Percentiles rank a stretch among this genome's conserved stretches.
Conservation (phyloP, 2,797 vertebrate genomes). For the Halcyon smyrnensis region DNA sequence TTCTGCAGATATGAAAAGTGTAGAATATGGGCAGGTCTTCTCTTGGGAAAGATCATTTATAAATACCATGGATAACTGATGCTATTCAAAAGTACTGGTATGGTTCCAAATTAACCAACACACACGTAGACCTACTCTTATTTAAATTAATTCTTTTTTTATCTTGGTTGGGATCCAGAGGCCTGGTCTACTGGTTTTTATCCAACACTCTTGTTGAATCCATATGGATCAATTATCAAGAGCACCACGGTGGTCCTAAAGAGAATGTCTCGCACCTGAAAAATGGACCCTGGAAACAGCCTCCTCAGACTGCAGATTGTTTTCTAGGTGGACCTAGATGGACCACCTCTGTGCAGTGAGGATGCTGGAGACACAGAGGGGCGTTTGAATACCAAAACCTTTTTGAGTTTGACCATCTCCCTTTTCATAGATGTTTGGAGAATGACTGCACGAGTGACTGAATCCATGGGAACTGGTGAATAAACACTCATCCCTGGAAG, state of each 20-base stretch:
- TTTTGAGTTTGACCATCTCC: background rate
- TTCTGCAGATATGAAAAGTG: background rate
- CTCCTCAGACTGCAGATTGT: background rate
- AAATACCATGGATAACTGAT: background rate
- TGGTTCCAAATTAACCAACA: constrained; percentile 41
- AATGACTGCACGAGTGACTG: background rate
- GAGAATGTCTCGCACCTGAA: background rate
- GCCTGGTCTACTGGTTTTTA: background rate
- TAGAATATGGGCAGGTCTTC: background rate
- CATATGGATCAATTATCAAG: constrained; percentile 20
- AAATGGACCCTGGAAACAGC: background rate
- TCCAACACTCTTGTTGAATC: background rate
- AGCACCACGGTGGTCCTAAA: background rate
- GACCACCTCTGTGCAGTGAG: background rate
- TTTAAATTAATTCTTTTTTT: constrained; percentile 23
- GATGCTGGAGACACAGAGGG: background rate
- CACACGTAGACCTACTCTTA: background rate
- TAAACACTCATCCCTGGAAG: no score
- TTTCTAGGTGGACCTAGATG: background rate
- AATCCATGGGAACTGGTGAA: background rate
- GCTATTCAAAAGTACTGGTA: background rate
- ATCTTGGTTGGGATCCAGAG: constrained; percentile 33
- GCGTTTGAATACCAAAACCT: background rate
- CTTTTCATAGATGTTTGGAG: background rate
- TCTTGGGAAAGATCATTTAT: background rate